A percentile compares a stretch with the other conserved stretches of the same genome.
Conservation (phyloP, 2,113 vertebrate species). For the Brachypteracias leptosomus region DNA sequence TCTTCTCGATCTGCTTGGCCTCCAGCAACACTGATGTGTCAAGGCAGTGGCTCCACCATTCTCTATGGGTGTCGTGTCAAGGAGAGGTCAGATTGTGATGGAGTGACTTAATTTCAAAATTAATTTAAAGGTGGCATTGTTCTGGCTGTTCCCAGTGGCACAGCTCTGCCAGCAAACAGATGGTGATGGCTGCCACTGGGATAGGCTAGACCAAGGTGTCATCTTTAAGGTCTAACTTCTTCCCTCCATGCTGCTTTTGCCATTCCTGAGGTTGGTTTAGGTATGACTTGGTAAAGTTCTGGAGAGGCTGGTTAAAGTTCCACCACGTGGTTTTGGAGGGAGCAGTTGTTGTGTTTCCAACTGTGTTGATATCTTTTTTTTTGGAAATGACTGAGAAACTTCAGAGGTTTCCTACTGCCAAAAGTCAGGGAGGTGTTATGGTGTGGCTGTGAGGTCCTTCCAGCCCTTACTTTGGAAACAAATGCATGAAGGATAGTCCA, state of each 20-base stretch:
- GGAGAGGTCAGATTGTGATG: neutral
- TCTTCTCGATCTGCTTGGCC: neutral
- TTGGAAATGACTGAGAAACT: neutral
- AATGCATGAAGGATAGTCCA: neutral
- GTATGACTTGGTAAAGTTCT: neutral
- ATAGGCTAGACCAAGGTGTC: neutral
- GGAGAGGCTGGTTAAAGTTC: neutral
- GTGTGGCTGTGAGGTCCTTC: neutral
- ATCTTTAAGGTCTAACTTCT: neutral
- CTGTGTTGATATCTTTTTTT: neutral
- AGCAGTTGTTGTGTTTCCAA: neutral
- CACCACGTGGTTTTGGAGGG: neutral
- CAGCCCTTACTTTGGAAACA: neutral
- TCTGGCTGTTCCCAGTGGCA: neutral
- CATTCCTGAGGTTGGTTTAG: neutral
- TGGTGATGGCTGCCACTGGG: neutral
- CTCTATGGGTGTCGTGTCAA: neutral
- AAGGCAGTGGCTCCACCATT: neutral
- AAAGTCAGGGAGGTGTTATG: neutral
- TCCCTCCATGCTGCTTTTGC: neutral
- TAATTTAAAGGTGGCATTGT: neutral
- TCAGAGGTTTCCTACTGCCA: neutral
- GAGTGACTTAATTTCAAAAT: neutral
- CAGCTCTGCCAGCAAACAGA: neutral
- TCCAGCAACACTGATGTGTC: neutral